Evolutionary conservation across 2,113 vertebrate species (phyloP).

Genomic region (Ailurus styani): DNA sequence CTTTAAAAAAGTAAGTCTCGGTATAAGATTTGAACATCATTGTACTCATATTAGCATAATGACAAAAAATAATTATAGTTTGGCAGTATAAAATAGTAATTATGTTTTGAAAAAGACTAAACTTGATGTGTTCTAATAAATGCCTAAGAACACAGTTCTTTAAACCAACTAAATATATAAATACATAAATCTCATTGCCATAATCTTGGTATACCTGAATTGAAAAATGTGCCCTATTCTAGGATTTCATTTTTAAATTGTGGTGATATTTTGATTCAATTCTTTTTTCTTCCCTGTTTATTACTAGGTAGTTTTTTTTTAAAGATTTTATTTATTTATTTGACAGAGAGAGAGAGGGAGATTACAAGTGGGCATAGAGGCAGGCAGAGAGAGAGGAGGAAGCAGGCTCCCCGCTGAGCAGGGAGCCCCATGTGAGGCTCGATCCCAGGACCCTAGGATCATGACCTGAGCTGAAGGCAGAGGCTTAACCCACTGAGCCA

Average conservation of each 20-base stretch:
- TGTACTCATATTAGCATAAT: not conserved
- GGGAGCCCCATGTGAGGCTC: too few species aligned
- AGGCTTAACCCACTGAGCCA: too few species aligned
- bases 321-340: too few species aligned
- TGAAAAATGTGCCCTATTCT: not conserved
- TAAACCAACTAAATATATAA: not conserved
- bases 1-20: not conserved
- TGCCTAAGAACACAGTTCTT: not conserved
- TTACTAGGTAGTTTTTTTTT: not conserved
- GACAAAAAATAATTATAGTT: not conserved
- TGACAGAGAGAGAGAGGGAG: too few species aligned
- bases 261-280: not conserved
- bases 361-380: too few species aligned
- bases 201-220: not conserved
- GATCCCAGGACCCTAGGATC: too few species aligned
- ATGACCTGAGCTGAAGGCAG: too few species aligned
- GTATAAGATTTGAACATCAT: not conserved
- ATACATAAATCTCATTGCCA: not conserved
- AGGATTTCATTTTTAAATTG: not conserved
- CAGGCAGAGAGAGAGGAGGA: too few species aligned
- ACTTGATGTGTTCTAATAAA: not conserved
- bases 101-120: not conserved
- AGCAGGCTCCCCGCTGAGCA: too few species aligned
- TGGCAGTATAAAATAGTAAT: not conserved
- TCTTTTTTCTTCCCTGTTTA: not conserved